Evolutionary conservation across 2,888 invertebrate genomes (phyloP).

Genomic region (Sylvicola cinctus): DNA sequence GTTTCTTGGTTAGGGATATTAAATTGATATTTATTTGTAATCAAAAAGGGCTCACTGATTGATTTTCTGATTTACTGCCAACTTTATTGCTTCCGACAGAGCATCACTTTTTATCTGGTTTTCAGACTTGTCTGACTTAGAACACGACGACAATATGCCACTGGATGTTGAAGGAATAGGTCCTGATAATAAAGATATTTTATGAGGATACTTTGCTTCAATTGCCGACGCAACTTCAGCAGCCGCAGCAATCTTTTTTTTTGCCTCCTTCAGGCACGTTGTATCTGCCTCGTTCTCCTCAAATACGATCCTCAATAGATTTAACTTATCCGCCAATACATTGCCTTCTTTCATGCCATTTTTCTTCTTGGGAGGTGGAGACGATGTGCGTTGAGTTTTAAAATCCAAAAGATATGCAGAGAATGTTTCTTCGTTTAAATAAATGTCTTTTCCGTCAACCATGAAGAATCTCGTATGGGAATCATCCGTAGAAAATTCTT

Average conservation of each 20-base stretch:
- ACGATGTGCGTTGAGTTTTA: conserved; percentile 2
- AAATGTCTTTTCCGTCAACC: conserved; percentile 18
- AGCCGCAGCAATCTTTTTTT: conserved; percentile 3
- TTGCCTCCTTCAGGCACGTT: conserved; percentile 4
- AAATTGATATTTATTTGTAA: too few species aligned
- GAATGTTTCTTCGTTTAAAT: conserved; percentile 8
- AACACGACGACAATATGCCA: too few species aligned
- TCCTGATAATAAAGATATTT: too few species aligned
- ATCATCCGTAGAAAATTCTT: conserved; percentile 1
- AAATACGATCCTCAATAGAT: too few species aligned
- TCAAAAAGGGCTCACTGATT: conserved; percentile 4
- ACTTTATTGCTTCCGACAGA: conserved; percentile 7
- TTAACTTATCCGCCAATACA: too few species aligned
- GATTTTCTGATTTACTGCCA: conserved; percentile 7
- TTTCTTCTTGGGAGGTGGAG: not conserved
- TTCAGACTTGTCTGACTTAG: not conserved
- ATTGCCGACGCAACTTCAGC: not conserved
- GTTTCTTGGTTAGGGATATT: not conserved
- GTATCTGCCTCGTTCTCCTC: conserved; percentile 1
- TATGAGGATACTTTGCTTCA: too few species aligned
- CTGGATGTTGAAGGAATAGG: too few species aligned
- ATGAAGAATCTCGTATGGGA: conserved; percentile 6
- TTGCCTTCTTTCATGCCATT: too few species aligned
- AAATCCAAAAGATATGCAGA: conserved; percentile 6
- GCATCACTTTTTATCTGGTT: not conserved